Evolutionary conservation across 2,113 vertebrate genomes (phyloP).

Genomic region (Pseudopipra pipra): DNA sequence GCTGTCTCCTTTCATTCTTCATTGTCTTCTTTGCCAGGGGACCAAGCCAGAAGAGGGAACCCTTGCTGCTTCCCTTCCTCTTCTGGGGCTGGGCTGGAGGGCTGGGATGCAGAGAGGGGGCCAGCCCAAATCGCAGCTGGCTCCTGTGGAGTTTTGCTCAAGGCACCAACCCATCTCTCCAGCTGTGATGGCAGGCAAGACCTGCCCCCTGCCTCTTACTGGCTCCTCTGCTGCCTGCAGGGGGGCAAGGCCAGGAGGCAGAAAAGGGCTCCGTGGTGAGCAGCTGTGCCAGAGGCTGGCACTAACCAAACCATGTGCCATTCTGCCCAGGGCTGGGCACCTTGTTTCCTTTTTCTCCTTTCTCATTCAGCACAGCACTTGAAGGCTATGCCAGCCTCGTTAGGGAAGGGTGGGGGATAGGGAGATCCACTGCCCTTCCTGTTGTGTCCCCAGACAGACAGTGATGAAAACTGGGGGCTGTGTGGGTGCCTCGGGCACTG

Average conservation of each 20-base stretch:
- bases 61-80: background rate
- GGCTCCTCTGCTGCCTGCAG: background rate
- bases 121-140: fast-evolving
- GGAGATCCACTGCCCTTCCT: background rate
- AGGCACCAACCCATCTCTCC: background rate
- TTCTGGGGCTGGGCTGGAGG: background rate
- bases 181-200: background rate
- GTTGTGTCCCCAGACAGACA: background rate
- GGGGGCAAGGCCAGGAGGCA: background rate
- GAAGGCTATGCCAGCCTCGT: background rate
- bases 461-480: background rate
- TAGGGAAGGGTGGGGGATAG: background rate
- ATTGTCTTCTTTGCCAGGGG: fast-evolving
- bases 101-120: no score
- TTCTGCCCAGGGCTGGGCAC: background rate
- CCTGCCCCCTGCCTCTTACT: background rate
- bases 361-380: fast-evolving
- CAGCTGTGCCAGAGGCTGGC: background rate
- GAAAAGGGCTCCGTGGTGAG: background rate
- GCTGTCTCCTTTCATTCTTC: background rate
- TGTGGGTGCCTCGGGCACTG: background rate
- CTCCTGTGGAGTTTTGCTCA: background rate
- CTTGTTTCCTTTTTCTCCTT: background rate
- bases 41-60: no score
- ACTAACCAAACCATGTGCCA: fast-evolving